These are phyloP conservation scores for Sinentomon sp. DNA, from an alignment of 2,888 invertebrate genomes.

Conservation along the genomic window DNA sequence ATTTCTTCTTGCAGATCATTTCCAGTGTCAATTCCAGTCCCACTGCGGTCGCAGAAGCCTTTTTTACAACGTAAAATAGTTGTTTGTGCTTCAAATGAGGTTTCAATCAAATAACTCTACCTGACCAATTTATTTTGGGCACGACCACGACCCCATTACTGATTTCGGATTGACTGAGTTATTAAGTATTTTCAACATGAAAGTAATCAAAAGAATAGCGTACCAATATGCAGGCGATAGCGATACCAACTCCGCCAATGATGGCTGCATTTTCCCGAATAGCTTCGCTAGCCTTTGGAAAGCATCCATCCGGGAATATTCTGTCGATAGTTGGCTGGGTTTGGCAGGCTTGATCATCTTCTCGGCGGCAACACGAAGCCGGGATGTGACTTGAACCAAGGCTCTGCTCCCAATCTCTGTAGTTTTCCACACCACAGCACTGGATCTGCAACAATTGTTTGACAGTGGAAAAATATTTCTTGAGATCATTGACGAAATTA, in stretches of 20 bases:
- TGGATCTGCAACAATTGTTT: constrained; percentile 33
- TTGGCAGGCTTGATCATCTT: constrained; percentile 25
- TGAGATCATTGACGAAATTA: no score
- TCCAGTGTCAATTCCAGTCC: no score
- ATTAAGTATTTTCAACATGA: no score
- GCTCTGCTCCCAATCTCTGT: constrained; percentile 36
- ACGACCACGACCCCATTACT: no score
- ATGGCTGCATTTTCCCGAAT: constrained; percentile 48
- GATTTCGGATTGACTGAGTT: no score
- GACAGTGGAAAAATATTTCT: no score
- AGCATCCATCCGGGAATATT: constrained; percentile 45
- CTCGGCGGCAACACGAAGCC: constrained; percentile 16
- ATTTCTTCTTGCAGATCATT: no score
- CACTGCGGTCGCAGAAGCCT: no score
- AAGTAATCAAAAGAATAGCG: constrained; percentile 15
- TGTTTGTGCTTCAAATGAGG: no score
- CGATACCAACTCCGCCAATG: constrained; percentile 51
- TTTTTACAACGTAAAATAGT: no score
- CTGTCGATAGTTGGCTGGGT: constrained; percentile 30
- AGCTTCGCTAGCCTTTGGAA: constrained; percentile 35
- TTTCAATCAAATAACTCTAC: no score
- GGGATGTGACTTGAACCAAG: constrained; percentile 14
- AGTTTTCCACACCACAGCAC: constrained; percentile 55
- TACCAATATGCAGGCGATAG: constrained; percentile 62
- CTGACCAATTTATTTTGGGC: no score